Evolutionary conservation across 2,113 vertebrate genomes (phyloP), one percentile per base, ranked within the genome.

Genomic region (mouse (Mus musculus)): DNA sequence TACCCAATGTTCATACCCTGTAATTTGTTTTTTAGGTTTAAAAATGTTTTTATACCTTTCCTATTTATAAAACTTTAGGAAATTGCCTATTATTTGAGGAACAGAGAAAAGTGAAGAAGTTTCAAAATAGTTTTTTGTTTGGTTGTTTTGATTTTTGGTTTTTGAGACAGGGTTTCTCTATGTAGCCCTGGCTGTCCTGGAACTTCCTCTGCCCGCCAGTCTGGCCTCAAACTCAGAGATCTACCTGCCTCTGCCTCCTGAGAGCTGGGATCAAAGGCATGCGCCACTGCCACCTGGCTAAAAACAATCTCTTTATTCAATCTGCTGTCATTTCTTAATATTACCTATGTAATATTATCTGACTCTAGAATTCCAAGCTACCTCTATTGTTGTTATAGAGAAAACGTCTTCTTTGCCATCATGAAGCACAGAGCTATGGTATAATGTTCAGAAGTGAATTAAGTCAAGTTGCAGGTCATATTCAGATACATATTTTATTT

Each of bases 261-360:
- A 56, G 30, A 22, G 5, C 52, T 80, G 52, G 52, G 52, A 56
- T 19, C 19, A 56, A 56, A 80, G 52, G 33, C 20, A 3, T 80
- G 52, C 1, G 1, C 19, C 17, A 56, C 33, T 9, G 56, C 10
- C 4, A 17, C 49, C 77, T 12, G 33, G 49, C 8, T 93, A 72
- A 94, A 96, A 94, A 49, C 80, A 93, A 94, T 94, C 63, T 89
- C 88, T 93, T 94, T 46, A 95, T 89, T 63, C n/a, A 91, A 33
- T 92, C 84, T 75, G 71, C 10, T 95, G 89, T 5, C 67, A 75
- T 65, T 92, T 93, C 52, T 69, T 90, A 96, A 91, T 73, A 14
- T 92, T 3, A 94, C n/a, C 20, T 88, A 33, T 59, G 81, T 8
- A 17, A 73, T 67, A 0, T 54, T 54, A 54, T 54, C 52, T 54